Percentiles rank a stretch among this genome's conserved stretches.
phyloP scores from a whole-genome alignment of 2,797 vertebrate genomes.

The Steatocranus sp. region DNA sequence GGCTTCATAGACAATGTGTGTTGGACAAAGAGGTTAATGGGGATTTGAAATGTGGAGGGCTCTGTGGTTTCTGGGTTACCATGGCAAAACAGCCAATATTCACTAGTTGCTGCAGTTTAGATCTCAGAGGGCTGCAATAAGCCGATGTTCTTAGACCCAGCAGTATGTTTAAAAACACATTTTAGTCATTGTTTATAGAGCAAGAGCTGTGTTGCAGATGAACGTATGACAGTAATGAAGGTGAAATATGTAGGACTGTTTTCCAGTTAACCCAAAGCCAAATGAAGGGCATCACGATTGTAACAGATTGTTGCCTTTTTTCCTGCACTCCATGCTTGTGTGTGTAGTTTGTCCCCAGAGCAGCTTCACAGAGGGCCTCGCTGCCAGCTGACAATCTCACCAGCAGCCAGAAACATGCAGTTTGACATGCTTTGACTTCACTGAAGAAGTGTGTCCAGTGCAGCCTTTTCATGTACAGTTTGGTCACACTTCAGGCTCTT shows the following conservation, averaged over 20 bases:
- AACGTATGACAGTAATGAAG: not conserved
- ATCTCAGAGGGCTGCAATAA: not conserved
- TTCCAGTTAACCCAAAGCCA: not conserved
- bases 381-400: not conserved
- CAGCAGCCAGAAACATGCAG: not conserved
- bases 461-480: not conserved
- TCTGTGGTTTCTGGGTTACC: not conserved
- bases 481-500: not conserved
- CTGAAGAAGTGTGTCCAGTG: not conserved
- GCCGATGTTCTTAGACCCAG: not conserved
- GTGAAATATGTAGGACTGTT: not conserved
- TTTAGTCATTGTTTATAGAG: not conserved
- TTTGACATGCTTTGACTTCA: not conserved
- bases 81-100: not conserved
- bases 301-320: not conserved
- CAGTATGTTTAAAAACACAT: not conserved
- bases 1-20: not conserved
- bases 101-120: not conserved
- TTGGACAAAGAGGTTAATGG: not conserved
- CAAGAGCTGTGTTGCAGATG: not conserved
- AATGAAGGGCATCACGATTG: not conserved
- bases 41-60: not conserved
- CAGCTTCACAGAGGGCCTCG: not conserved
- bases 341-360: not conserved
- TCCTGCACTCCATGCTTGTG: not conserved